Evolutionary conservation across 2,113 vertebrate species (phyloP), one percentile per base, ranked within the genome.

Genomic region (Cololabis saira): DNA sequence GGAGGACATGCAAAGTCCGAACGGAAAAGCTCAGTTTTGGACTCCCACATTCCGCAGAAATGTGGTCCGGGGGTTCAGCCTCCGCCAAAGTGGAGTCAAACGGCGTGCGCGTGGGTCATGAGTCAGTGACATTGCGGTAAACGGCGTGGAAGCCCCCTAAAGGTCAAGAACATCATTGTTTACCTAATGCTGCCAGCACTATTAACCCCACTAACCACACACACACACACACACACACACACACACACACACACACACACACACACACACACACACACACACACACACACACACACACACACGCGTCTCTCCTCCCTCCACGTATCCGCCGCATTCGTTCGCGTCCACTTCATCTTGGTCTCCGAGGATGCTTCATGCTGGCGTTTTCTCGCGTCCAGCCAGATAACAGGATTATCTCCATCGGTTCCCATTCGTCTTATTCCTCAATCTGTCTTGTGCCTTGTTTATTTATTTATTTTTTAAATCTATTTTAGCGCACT

Each of bases 121-220:
- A 11, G 42, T 16, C 69, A 15, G 69, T 88, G 86, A 89, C 87
- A 91, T 88, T 91, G 89, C 87, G 86, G 89, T 91, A 90, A 81
- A 79, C 80, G 43, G 73, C 79, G 63, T 71, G 80, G 67, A 64
- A 83, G 81, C 84, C 74, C 76, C 77, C 62, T 83, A 83, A n/a
- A 88, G 90, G 86, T 90, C 88, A 87, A 78, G 58, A 86, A 75
- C 70, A 78, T 62, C 62, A 66, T 27, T 86, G 76, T 86, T 88
- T 83, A 83, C 73, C 76, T 56, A 45, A 55, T 76, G 48, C 76
- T 82, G 55, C 60, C 62, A 61, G 51, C 65, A 50, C 40, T 71
- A 61, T 60, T 71, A 55, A 30, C 3, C 4, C 47, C 42, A 24
- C 19, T 3, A 5, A 15, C 2, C 8, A 37, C 13, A 16, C 70